Base-by-base conservation (phyloP, 1,140 invertebrate species). In the Wiebesia pumilae region DNA sequence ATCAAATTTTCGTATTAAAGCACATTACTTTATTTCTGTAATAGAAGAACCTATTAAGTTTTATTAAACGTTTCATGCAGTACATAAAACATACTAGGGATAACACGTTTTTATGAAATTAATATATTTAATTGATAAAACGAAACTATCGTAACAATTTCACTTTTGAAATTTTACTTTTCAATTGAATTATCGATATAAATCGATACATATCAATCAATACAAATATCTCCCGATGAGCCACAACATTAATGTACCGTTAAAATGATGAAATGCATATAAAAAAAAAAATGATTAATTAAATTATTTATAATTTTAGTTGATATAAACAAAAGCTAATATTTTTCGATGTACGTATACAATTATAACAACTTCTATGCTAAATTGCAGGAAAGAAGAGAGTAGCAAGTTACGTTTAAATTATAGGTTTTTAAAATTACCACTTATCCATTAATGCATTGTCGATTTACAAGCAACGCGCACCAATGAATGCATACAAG, bases 391-490 rank as follows among this genome's bases (percentile, higher is more conserved):
- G n/a, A 71, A 69, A 40, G 33, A 77, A 62, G 24, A 83, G 10
- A 77, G 16, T 0, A 40, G 14, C 4, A 43, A 43, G 0, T 43
- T 27, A n/a, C 30, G 24, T 75, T 71, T 43, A n/a, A 75, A 75
- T 75, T 43, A 38, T 21, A 75, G 14, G 38, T 43, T 75, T 75
- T 75, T 75, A n/a, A 75, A 75, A 75, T 75, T 14, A 75, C 24
- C 4, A n/a, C 71, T 75, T 75, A 43, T 75, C 38, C 38, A 75
- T 75, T 43, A n/a, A 43, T 43, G 71, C 7, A n/a, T 75, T 43
- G 38, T 75, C 38, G 30, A 81, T 67, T 65, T 67, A 81, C 6
- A 80, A 43, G n/a, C 1, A 3, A 30, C 21, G 40, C 65, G 30
- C 3, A 62, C 30, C n/a, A n/a, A 27, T 54, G 40, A 35, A 62